Base-by-base conservation (phyloP, 2,888 invertebrate species). In the Drosophila recens region DNA sequence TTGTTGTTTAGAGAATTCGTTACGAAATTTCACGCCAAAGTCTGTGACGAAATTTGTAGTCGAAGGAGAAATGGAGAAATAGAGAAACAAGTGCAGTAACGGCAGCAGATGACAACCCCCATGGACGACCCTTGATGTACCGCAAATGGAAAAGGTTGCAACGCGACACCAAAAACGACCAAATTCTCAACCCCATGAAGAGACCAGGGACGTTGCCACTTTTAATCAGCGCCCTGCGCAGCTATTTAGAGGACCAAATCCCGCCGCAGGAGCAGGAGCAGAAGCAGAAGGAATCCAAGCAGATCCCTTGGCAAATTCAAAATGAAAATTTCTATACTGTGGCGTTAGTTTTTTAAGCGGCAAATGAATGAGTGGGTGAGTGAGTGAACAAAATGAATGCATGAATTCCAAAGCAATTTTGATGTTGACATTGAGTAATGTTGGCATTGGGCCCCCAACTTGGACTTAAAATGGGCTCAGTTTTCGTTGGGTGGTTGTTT, bases 11-110 rank as follows among this genome's bases (percentile, higher is more conserved):
- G 71, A 69, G 63, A 84, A 88, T 87, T 87, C 81, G 91, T 90
- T 90, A 73, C 90, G 90, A 90, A 90, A 91, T 91, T 91, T 91
- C 90, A 91, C 82, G 90, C 87, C 79, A 90, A 86, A 87, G 80
- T 88, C 89, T 91, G 91, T 90, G 90, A 87, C 83, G 87, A 91
- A 91, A 88, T 88, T 86, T 87, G 58, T 13, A 54, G 33, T 13
- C 36, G 42, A 38, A 45, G 33, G 34, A 23, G 33, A 42, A 45
- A 17, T 43, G 46, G 9, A 8, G 58, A 38, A 38, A n/a, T 30
- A 56, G 53, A 43, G 48, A 64, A 78, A 83, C 90, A 89, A 90
- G 90, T 87, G 88, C 79, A 86, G 88, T 77, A 86, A 75, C 79
- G 68, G 17, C 34, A 51, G 53, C 71, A 67, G 57, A 54, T 72